A percentile compares a stretch with the other conserved stretches of the same genome.
Conservation (phyloP, 2,113 vertebrate genomes). For the Ammodytes dubius region DNA sequence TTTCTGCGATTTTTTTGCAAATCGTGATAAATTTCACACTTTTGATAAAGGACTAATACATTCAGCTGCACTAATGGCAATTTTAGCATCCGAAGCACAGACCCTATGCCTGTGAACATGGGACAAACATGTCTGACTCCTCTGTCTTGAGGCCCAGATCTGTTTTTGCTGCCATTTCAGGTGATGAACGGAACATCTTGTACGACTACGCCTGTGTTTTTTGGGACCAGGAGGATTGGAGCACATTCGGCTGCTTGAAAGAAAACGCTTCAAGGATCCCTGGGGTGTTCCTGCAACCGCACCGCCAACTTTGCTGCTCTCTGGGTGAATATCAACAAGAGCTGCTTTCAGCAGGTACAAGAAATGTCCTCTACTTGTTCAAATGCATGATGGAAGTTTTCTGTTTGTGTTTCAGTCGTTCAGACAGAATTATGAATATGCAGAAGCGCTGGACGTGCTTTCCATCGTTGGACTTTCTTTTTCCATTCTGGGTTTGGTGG, state of each 20-base stretch:
- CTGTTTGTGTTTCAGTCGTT: conserved; percentile 55
- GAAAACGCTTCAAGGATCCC: neutral
- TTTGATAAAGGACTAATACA: no score
- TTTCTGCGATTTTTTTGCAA: no score
- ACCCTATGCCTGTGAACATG: no score
- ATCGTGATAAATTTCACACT: no score
- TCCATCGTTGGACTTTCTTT: conserved; percentile 66
- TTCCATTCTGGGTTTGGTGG: conserved; percentile 64
- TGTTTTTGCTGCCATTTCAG: conserved; percentile 38
- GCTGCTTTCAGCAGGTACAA: no score
- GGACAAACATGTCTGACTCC: no score
- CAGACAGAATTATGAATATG: conserved; percentile 56
- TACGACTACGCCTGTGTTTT: conserved; percentile 80
- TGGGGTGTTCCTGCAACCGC: conserved; percentile 82
- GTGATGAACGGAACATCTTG: conserved; percentile 14
- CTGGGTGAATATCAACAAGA: conserved; percentile 73
- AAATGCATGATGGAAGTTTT: neutral
- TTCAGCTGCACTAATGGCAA: no score
- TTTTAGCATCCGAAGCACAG: no score
- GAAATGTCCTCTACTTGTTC: no score
- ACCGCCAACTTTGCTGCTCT: conserved; percentile 85
- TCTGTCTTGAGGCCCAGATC: no score
- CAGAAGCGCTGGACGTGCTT: conserved; percentile 49
- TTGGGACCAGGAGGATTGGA: conserved; percentile 84
- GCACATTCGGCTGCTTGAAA: conserved; percentile 76